A percentile compares a stretch with the other conserved stretches of the same genome.
phyloP scores from a whole-genome alignment of 1,140 invertebrate genomes.

The Bombyx mandarina region DNA sequence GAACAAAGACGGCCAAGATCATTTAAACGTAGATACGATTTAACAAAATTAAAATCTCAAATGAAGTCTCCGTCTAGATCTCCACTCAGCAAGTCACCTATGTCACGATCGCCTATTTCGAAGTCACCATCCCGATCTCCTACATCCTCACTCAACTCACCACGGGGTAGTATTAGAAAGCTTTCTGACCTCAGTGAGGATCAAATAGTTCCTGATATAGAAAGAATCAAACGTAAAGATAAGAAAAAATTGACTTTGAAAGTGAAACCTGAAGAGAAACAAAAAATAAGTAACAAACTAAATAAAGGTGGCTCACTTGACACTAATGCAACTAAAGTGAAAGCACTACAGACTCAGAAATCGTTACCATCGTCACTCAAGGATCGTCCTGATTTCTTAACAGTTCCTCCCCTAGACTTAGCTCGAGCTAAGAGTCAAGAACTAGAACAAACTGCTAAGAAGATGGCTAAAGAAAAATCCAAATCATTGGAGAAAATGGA shows the following conservation, averaged over 20 bases:
- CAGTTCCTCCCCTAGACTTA: constrained; percentile 72
- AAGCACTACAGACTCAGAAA: constrained; percentile 66
- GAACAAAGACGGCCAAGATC: constrained; percentile 65
- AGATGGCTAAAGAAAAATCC: constrained; percentile 75
- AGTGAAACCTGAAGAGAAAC: constrained; percentile 59
- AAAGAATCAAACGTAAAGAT: constrained; percentile 67
- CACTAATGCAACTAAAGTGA: constrained; percentile 62
- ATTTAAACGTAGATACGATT: constrained; percentile 64
- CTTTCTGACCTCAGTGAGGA: constrained; percentile 70
- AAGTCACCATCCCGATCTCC: constrained; percentile 68
- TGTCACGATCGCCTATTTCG: constrained; percentile 60
- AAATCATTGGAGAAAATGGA: constrained; percentile 77
- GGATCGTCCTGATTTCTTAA: constrained; percentile 66
- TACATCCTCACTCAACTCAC: constrained; percentile 66
- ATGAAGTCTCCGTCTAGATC: constrained; percentile 55
- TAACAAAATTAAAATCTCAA: constrained; percentile 54
- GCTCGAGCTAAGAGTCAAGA: constrained; percentile 76
- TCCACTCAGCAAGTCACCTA: constrained; percentile 49
- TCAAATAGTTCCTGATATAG: constrained; percentile 75
- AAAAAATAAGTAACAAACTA: constrained; percentile 46
- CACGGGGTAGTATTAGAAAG: constrained; percentile 66
- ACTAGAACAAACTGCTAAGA: constrained; percentile 69
- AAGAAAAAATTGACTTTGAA: constrained; percentile 65
- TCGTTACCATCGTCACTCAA: constrained; percentile 67
- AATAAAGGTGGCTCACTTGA: constrained; percentile 65